Evolutionary conservation across 2,888 invertebrate species (phyloP).

Genomic region (Eledona agricola): DNA sequence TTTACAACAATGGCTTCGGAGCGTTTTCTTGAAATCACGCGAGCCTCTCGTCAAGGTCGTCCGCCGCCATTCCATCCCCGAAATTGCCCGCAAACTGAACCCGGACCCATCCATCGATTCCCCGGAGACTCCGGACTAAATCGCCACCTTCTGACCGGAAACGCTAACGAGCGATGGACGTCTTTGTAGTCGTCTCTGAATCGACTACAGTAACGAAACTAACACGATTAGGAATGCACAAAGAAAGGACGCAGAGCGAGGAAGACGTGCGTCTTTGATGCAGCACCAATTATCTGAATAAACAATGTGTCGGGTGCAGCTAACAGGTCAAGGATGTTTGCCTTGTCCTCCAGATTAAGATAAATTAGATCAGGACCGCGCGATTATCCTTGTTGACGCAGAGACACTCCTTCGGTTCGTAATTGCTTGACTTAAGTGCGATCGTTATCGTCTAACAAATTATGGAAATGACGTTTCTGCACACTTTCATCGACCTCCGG

Average conservation of each 20-base stretch:
- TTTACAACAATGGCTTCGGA: too few relatives aligned
- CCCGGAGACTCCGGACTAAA: too few relatives aligned
- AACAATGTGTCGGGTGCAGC: conserved; percentile 20
- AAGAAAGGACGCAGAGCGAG: too few relatives aligned
- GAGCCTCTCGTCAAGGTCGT: too few relatives aligned
- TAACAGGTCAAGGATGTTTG: conserved; percentile 46
- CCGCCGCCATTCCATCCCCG: too few relatives aligned
- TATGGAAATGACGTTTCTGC: conserved; percentile 11
- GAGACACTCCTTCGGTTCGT: conserved; percentile 25
- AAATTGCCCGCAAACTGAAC: too few relatives aligned
- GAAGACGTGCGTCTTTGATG: too few relatives aligned
- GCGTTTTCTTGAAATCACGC: too few relatives aligned
- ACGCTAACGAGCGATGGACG: conserved; percentile 20
- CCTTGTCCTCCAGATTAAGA: conserved; percentile 46
- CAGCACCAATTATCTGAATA: conserved; percentile 12
- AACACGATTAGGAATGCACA: too few relatives aligned
- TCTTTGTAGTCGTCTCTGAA: too few relatives aligned
- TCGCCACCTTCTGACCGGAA: conserved; percentile 29
- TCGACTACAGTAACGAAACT: too few relatives aligned
- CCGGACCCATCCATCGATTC: too few relatives aligned
- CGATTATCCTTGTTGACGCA: conserved; percentile 41
- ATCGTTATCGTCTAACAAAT: conserved; percentile 22
- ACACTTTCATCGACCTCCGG: background rate
- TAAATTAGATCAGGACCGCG: conserved; percentile 45
- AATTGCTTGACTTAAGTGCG: conserved; percentile 25